Percentiles rank a stretch among this genome's conserved stretches.
Evolutionary conservation across 2,113 vertebrate species (phyloP).

Genomic region (Psammodynastes pulverulentus): DNA sequence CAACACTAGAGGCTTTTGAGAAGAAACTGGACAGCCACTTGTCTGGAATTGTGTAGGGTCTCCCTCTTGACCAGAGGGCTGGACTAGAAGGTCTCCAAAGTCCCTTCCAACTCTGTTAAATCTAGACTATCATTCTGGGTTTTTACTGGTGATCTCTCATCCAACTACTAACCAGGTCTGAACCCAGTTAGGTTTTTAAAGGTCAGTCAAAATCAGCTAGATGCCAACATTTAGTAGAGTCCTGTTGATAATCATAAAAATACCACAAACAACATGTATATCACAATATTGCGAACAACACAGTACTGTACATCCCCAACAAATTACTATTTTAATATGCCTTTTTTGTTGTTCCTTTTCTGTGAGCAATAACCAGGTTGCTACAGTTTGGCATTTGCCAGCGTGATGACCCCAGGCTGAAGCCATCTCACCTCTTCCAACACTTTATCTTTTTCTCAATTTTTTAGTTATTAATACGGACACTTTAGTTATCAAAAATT

Average conservation of each 20-base stretch:
- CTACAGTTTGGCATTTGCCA: constrained; percentile 7
- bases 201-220: background rate
- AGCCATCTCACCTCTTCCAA: constrained; percentile 26
- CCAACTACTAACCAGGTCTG: background rate
- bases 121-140: background rate
- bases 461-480: constrained; percentile 64
- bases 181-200: background rate
- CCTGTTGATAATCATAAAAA: background rate
- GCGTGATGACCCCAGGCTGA: constrained; percentile 34
- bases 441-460: constrained; percentile 17
- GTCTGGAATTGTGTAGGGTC: background rate
- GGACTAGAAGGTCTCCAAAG: background rate
- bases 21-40: background rate
- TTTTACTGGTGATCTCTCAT: background rate
- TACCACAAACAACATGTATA: background rate
- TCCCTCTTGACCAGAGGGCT: background rate
- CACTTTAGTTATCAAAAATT: constrained; percentile 59
- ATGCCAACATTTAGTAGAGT: background rate
- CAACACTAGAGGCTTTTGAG: background rate
- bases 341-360: constrained; percentile 16
- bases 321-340: background rate
- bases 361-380: background rate
- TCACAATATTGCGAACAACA: background rate
- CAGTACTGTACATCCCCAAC: background rate
- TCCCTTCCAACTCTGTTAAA: background rate